Base-by-base conservation (phyloP, 1,140 invertebrate species). In the Drosophila setifemur region DNA sequence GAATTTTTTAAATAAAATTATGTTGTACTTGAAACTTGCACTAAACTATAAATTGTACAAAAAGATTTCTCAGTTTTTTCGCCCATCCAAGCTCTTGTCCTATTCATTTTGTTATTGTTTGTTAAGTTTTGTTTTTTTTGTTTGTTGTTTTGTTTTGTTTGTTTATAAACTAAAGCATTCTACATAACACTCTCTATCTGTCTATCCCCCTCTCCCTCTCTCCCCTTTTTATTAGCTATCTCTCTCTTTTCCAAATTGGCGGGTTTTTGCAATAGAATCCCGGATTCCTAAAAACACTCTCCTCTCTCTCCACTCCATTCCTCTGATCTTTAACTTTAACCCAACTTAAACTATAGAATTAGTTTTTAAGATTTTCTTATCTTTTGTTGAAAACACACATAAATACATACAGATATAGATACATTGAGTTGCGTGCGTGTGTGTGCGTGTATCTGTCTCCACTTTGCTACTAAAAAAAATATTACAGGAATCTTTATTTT, bases 1-100 rank as follows among this genome's bases (percentile, higher is more conserved):
- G 42, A 29, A 68, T 35, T 7, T 45, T 67, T 55, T 45, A 69
- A 69, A 69, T 69, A 58, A 70, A 49, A 49, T 57, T 69, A 70
- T 70, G 66, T 70, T 70, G 67, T 70, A 70, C 67, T 70, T 70
- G 67, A 70, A 70, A 58, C 66, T 70, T 71, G 68, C 54, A 71
- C 67, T 70, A 70, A 72, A 48, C 61, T 57, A 63, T 58, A 78
- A 78, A 74, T 79, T 73, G 57, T 71, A 79, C 75, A 79, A 78
- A 78, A 78, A 73, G 74, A 70, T 69, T 70, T 57, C 44, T 70
- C 37, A 58, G 45, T 52, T 66, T 40, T 19, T n/a, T n/a, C n/a
- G n/a, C n/a, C n/a, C n/a, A n/a, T n/a, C n/a, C n/a, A n/a, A n/a
- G n/a, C 11, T 21, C 33, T 21, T 39, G 7, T 29, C 16, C 12